phyloP scores from a whole-genome alignment of 1,140 invertebrate genomes.

The Hypothenemus hampei region DNA sequence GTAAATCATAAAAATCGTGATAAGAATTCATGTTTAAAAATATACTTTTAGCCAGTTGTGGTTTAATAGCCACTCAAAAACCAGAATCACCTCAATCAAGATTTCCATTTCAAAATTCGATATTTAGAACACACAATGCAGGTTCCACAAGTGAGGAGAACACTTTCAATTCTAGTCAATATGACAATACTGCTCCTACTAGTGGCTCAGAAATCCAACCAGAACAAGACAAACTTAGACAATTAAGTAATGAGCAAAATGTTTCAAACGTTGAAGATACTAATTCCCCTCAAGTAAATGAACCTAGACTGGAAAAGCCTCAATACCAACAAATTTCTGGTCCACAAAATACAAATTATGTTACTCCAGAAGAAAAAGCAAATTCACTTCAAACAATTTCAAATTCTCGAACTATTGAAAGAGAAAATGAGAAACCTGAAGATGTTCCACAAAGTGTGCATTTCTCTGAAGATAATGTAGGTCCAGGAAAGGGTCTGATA shows the following conservation, averaged over 20 bases:
- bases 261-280: not conserved
- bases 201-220: no score
- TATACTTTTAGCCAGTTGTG: conserved; percentile 33
- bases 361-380: no score
- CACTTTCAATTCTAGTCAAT: no score
- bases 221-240: not conserved
- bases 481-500: not conserved
- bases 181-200: no score
- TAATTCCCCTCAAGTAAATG: not conserved
- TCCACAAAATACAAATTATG: conserved; percentile 13
- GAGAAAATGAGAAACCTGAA: not conserved
- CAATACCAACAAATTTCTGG: conserved; percentile 1
- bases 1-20: conserved; percentile 6
- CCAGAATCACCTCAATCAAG: conserved; percentile 19
- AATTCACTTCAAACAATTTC: no score
- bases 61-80: conserved; percentile 35
- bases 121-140: no score
- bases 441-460: not conserved
- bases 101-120: not conserved
- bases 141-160: no score
- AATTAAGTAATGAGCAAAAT: not conserved
- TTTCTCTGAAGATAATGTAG: not conserved
- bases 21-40: not conserved
- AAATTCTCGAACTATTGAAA: not conserved
- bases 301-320: not conserved